phyloP scores from a whole-genome alignment of 2,113 vertebrate species.

The Salvator merianae region DNA sequence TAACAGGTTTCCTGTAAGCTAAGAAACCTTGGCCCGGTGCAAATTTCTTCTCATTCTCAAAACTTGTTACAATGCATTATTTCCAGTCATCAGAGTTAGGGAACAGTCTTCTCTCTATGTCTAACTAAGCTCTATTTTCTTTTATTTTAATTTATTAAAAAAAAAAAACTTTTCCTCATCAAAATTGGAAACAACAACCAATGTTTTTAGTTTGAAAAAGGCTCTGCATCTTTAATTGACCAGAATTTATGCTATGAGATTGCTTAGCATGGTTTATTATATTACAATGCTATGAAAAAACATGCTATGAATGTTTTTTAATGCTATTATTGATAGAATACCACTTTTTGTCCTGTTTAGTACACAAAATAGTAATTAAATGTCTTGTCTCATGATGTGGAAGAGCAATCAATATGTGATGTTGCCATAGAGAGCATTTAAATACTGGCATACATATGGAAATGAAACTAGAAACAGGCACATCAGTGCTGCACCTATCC shows the following conservation, averaged over 20 bases:
- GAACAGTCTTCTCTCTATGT: neutral
- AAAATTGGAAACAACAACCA: constrained; percentile 8
- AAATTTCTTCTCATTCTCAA: too few species aligned
- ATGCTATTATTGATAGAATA: constrained; percentile 16
- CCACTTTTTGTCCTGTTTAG: constrained; percentile 26
- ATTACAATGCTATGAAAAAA: neutral
- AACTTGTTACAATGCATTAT: neutral
- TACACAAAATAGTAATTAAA: constrained; percentile 28
- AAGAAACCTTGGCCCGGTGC: too few species aligned
- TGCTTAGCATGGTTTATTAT: constrained; percentile 22
- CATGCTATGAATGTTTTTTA: neutral
- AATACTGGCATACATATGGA: constrained; percentile 27
- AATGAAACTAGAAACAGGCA: constrained; percentile 29
- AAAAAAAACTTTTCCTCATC: constrained; percentile 21
- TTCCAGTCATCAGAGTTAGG: too few species aligned
- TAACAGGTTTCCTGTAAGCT: too few species aligned
- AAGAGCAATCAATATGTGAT: constrained; percentile 33
- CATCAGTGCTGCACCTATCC: constrained; percentile 15
- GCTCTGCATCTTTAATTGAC: constrained; percentile 16
- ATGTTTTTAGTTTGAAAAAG: neutral
- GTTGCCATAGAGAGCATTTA: constrained; percentile 34
- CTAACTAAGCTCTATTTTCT: constrained; percentile 25
- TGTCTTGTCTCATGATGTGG: constrained; percentile 36
- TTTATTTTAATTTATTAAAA: constrained; percentile 4
- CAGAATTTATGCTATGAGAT: neutral